A percentile compares a stretch with the other conserved stretches of the same genome.
These are phyloP conservation scores for Alviniconcha marisindica DNA, from an alignment of 1,140 invertebrate species.

Conservation along the genomic window DNA sequence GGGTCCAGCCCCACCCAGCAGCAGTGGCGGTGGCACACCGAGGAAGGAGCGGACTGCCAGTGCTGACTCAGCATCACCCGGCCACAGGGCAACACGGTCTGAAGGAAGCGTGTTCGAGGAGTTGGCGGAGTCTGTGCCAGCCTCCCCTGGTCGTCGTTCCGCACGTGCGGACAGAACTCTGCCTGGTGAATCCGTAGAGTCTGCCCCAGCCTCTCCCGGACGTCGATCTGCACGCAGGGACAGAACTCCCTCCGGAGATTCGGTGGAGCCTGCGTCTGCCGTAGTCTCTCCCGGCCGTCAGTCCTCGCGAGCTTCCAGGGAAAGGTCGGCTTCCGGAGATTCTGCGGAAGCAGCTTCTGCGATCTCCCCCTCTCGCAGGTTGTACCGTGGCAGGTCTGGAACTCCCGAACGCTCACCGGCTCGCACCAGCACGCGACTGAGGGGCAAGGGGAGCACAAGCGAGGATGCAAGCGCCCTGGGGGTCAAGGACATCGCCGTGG, in stretches of 20 bases:
- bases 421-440: neutral
- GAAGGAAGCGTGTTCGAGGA: neutral
- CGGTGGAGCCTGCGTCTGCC: neutral
- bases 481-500: constrained; percentile 12
- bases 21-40: too few relatives aligned
- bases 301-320: neutral
- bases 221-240: neutral
- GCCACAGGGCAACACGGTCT: neutral
- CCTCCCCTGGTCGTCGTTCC: neutral
- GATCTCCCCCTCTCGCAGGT: neutral
- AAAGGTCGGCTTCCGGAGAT: neutral
- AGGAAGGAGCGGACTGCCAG: too few relatives aligned
- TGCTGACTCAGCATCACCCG: neutral
- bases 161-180: neutral
- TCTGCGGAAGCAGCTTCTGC: neutral
- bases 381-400: neutral
- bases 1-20: neutral
- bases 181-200: too few relatives aligned
- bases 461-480: neutral
- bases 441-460: neutral
- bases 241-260: neutral
- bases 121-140: neutral
- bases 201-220: neutral
- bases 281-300: neutral
- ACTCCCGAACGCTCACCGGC: neutral